phyloP scores from a whole-genome alignment of 2,888 invertebrate species.

The Lasius platythorax region DNA sequence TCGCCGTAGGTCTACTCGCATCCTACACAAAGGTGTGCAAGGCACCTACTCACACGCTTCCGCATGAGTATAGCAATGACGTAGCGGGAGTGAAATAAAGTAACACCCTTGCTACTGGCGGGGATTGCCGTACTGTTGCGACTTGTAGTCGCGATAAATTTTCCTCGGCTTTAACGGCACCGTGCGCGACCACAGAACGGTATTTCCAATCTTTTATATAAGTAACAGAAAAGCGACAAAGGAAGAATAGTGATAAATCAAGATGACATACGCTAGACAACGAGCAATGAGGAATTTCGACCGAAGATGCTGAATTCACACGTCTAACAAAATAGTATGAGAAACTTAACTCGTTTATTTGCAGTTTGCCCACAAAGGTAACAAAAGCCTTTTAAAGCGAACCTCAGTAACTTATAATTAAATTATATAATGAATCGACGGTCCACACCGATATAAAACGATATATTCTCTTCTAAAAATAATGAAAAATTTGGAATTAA shows the following conservation, averaged over 20 bases:
- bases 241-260: constrained; percentile 26
- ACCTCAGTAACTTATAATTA: constrained; percentile 33
- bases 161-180: constrained; percentile 35
- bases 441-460: background rate
- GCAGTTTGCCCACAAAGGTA: background rate
- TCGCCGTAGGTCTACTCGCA: constrained; percentile 24
- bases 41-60: constrained; percentile 6
- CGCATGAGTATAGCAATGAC: constrained; percentile 16
- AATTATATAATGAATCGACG: constrained; percentile 48
- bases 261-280: background rate
- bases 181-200: constrained; percentile 31
- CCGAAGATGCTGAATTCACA: background rate
- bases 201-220: constrained; percentile 47
- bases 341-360: constrained; percentile 53
- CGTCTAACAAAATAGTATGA: background rate
- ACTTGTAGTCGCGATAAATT: constrained; percentile 53
- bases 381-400: constrained; percentile 40
- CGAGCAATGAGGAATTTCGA: constrained; percentile 22
- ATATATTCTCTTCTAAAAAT: constrained; percentile 3
- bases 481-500: constrained; percentile 21
- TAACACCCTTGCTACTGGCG: constrained; percentile 46
- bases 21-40: constrained; percentile 18
- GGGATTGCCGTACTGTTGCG: constrained; percentile 35
- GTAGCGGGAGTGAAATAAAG: constrained; percentile 43
- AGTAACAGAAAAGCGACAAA: constrained; percentile 42